Evolutionary conservation across 1,140 invertebrate species (phyloP), one percentile per base, ranked within the genome.

Genomic region (Metopolophium dirhodum): DNA sequence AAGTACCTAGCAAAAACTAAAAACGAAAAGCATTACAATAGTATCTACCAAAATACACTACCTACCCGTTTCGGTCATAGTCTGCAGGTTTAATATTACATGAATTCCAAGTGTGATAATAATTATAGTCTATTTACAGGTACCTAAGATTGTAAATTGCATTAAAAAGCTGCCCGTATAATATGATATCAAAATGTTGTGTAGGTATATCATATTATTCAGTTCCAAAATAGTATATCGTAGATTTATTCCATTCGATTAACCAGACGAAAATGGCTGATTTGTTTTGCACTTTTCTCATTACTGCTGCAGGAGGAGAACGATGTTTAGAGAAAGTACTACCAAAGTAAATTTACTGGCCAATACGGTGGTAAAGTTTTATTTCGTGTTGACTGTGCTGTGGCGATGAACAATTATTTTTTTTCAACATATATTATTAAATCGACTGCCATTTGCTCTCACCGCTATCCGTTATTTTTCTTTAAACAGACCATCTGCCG

Each of bases 341-440:
- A 47, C 26, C 26, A 86, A 47, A 47, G 37, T 85, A 85, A 85
- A 85, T 85, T 77, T 77, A 77, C 37, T 85, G 83, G 83, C 41
- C 37, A 85, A 85, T 45, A 45, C 41, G 4, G 1, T 18, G 47
- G n/a, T 35, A 54, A 54, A 37, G 22, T 89, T 54, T 54, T 2
- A 88, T 35, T 89, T 89, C 30, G 22, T 35, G 35, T 89, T 49
- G 41, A n/a, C 49, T 8, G 9, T 89, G 20, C 51, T 89, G 49
- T 26, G 35, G 88, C 30, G 35, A 37, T 57, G 35, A 57, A 89
- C 88, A 89, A 89, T 57, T 89, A 51, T 88, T 88, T 88, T 51
- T 51, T 51, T 37, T 51, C 49, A 51, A 89, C n/a, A 89, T 87
- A 45, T n/a, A 54, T 89, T 89, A 89, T 89, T 89, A 89, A 89